Evolutionary conservation across 2,113 vertebrate genomes (phyloP), one percentile per base, ranked within the genome.

Genomic region (Deroptyus accipitrinus): DNA sequence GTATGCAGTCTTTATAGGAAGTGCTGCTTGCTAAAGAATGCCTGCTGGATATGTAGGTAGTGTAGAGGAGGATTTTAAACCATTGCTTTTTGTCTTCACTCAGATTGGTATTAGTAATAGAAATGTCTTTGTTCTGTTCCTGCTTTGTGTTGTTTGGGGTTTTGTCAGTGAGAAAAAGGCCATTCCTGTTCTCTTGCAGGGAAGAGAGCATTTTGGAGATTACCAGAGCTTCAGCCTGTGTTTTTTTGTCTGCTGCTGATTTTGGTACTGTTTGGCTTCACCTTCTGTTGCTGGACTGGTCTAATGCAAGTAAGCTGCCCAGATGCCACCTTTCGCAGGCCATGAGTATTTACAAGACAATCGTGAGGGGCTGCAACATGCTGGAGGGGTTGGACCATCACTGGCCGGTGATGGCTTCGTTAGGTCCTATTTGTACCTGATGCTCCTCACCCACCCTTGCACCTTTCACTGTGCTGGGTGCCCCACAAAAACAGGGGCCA

Each of bases 371-470:
- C 13, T 51, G 69, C 89, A 83, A 96, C 86, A 28, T 24, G 9
- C 82, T 93, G 93, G 85, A 97, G 92, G 93, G 96, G 94, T 94
- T 95, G 92, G 95, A 87, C 96, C 8, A 0, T 3, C 3, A 1
- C 1, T 30, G 48, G 82, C 92, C n/a, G 97, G 92, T 91, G 94
- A 89, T 95, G 95, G 91, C 97, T 97, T 96, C 96, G 84, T 98
- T 97, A 94, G 94, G 86, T 94, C 92, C 91, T 97, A 95, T 59
- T 75, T 92, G 89, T 95, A 90, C 84, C 63, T 95, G 95, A 22
- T 85, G 54, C 76, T 91, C 88, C 68, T 62, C 91, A 31, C 64
- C 76, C 68, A 35, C 54, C 79, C 88, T 73, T 20, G 44, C 83
- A 77, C 86, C 86, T 89, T 48, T 88, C 72, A 1, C 46, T 6